Percentiles rank a stretch among this genome's conserved stretches.
These are phyloP conservation scores for Nettapus auritus DNA, from an alignment of 2,113 vertebrate species.

Conservation along the genomic window DNA sequence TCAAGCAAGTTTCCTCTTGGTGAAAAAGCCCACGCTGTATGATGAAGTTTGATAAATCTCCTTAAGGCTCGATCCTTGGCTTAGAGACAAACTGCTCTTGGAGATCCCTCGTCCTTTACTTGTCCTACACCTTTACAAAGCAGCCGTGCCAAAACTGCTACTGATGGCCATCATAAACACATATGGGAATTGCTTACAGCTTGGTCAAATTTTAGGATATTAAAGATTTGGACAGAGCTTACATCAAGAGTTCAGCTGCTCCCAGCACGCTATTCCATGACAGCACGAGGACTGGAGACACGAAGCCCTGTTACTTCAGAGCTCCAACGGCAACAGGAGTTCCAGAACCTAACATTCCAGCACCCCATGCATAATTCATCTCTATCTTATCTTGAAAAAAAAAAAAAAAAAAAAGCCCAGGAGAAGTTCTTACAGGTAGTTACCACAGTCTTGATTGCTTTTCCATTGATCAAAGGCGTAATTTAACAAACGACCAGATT, in stretches of 20 bases:
- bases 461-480: slow-evolving; percentile 44
- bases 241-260: not conserved
- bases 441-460: slow-evolving; percentile 22
- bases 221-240: not conserved
- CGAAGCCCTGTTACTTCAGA: not conserved
- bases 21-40: not conserved
- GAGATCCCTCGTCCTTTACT: not conserved
- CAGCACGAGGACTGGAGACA: not conserved
- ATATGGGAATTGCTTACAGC: not conserved
- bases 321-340: not conserved
- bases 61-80: not conserved
- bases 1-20: not conserved
- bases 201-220: not conserved
- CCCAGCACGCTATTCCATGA: not conserved
- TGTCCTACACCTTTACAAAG: not conserved
- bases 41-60: not conserved
- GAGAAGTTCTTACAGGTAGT: not conserved
- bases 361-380: not conserved
- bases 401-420: not conserved
- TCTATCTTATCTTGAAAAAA: not conserved
- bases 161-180: not conserved
- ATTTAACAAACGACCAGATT: slow-evolving; percentile 43
- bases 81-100: not conserved
- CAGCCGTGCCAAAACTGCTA: not conserved
- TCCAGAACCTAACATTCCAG: not conserved